Conservation (phyloP, 2,797 vertebrate species). For the Xenopus petersii region DNA sequence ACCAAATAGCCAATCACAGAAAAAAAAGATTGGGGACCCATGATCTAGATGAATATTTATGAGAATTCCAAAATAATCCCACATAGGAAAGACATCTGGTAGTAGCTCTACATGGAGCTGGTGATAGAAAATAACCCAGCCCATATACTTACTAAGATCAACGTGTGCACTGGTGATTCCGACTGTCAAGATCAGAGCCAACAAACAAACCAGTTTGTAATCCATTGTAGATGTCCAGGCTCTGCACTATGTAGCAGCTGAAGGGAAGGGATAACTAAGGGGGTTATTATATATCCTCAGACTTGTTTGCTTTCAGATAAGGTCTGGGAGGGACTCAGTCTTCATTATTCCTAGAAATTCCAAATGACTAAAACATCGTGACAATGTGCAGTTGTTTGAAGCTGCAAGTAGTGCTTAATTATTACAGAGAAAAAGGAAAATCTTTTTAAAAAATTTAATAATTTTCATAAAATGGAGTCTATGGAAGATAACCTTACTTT, state of each 20-base stretch:
- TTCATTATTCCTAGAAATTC: neutral
- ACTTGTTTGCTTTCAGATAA: neutral
- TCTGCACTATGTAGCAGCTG: neutral
- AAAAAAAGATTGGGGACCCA: too few species aligned
- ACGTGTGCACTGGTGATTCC: neutral
- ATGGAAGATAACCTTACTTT: too few species aligned
- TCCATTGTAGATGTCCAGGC: neutral
- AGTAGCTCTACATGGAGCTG: too few species aligned
- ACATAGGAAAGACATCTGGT: too few species aligned
- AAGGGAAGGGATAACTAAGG: neutral
- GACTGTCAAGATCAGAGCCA: neutral
- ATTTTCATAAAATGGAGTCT: too few species aligned
- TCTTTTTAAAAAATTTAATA: too few species aligned
- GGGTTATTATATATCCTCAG: neutral
- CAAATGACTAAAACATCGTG: neutral
- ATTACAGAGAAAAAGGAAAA: too few species aligned
- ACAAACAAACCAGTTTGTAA: neutral
- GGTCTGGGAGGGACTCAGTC: neutral
- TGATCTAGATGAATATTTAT: too few species aligned
- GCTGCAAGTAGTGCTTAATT: neutral
- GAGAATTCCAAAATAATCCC: too few species aligned
- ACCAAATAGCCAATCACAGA: too few species aligned
- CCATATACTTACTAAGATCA: neutral
- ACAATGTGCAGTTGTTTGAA: neutral
- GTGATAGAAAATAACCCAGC: too few species aligned